Percentiles rank a stretch among this genome's conserved stretches.
Conservation (phyloP, 2,888 invertebrate species). For the Sinotaia quadrata region DNA sequence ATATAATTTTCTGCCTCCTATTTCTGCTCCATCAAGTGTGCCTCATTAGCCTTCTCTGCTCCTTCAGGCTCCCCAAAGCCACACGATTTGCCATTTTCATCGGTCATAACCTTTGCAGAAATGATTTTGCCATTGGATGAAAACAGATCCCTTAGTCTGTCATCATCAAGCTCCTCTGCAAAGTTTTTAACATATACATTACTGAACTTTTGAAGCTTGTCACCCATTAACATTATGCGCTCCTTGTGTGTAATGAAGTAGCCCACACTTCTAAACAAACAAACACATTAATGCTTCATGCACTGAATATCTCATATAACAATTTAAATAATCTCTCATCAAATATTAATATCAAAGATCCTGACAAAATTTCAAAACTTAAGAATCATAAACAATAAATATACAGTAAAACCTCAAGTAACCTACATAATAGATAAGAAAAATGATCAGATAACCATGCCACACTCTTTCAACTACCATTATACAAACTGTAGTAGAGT, state of each 20-base stretch:
- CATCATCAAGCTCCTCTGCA: constrained; percentile 93
- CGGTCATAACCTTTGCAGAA: constrained; percentile 78
- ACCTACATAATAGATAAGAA: no score
- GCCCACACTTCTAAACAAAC: constrained; percentile 78
- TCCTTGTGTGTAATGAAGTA: constrained; percentile 98
- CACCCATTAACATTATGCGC: constrained; percentile 97
- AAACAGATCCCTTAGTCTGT: constrained; percentile 90
- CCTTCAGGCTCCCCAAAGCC: constrained; percentile 96
- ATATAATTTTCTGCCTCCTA: constrained; percentile 78
- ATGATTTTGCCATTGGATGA: constrained; percentile 84
- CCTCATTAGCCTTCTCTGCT: constrained; percentile 93
- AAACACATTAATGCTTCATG: no score
- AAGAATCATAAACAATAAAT: no score
- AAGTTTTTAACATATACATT: constrained; percentile 99
- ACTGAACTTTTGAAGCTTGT: constrained; percentile 94
- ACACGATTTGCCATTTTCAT: constrained; percentile 81
- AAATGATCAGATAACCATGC: no score
- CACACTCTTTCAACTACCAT: no score
- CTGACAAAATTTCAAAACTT: no score
- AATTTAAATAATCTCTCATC: no score
- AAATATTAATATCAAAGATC: no score
- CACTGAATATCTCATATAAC: no score
- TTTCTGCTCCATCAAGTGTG: constrained; percentile 88
- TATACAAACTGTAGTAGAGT: no score
- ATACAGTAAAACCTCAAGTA: no score